Percentiles rank a stretch among this genome's conserved stretches.
phyloP scores from a whole-genome alignment of 1,140 invertebrate species.

The Hylaeus anthracinus region DNA sequence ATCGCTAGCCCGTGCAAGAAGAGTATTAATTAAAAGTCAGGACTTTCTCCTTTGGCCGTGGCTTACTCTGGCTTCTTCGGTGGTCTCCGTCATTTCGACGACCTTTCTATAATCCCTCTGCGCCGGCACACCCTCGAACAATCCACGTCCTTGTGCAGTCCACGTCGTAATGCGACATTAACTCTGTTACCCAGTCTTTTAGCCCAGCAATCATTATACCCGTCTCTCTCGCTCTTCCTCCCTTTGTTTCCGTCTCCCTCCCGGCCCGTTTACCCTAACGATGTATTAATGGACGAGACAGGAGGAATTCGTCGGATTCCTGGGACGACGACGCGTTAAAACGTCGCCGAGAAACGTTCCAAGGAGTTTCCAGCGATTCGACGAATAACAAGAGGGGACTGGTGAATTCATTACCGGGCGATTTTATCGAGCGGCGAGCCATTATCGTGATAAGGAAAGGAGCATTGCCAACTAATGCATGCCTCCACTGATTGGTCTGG shows the following conservation, averaged over 20 bases:
- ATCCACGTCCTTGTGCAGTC: constrained; percentile 54
- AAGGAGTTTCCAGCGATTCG: too few species aligned
- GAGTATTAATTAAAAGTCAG: not conserved
- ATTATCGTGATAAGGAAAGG: constrained; percentile 38
- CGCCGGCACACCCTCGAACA: constrained; percentile 6
- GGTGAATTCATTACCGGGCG: not conserved
- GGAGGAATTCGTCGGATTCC: not conserved
- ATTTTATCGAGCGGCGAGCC: constrained; percentile 29
- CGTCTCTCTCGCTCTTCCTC: constrained; percentile 50
- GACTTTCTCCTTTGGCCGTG: not conserved
- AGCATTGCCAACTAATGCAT: not conserved
- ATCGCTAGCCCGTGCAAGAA: not conserved
- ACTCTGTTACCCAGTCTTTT: constrained; percentile 68
- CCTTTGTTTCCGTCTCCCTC: constrained; percentile 51
- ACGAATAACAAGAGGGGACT: not conserved
- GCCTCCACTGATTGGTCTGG: constrained; percentile 18
- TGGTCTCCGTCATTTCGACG: constrained; percentile 68
- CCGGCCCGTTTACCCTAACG: not conserved
- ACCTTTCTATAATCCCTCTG: constrained; percentile 12
- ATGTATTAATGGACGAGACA: not conserved
- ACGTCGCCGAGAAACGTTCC: not conserved
- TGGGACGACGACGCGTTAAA: not conserved
- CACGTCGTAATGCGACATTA: constrained; percentile 75
- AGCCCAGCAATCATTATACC: constrained; percentile 42
- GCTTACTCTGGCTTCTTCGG: constrained; percentile 76